A percentile compares a stretch with the other conserved stretches of the same genome.
phyloP scores from a whole-genome alignment of 1,140 invertebrate species.

The Anthonomus grandis region DNA sequence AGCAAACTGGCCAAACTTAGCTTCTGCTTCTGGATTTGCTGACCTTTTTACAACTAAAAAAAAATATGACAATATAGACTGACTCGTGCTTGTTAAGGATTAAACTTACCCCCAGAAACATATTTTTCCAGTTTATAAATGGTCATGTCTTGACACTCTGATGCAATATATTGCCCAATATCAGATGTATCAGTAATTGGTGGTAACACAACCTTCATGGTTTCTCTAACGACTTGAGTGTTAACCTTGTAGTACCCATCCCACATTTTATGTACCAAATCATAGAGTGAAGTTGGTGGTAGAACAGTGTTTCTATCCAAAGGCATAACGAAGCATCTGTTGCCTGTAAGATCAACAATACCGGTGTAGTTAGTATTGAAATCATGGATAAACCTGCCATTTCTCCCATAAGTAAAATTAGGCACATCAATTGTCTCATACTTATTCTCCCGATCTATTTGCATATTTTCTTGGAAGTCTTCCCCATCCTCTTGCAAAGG shows the following conservation, averaged over 20 bases:
- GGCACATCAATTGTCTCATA: conserved; percentile 79
- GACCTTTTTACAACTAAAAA: conserved; percentile 71
- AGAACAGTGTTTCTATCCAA: conserved; percentile 73
- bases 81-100: neutral
- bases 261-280: conserved; percentile 77
- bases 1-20: conserved; percentile 71
- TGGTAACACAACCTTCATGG: conserved; percentile 73
- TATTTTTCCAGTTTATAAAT: conserved; percentile 72
- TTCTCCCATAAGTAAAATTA: conserved; percentile 70
- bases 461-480: conserved; percentile 72
- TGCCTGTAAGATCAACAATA: conserved; percentile 74
- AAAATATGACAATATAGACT: too few species aligned
- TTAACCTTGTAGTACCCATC: conserved; percentile 81
- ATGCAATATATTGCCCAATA: conserved; percentile 66
- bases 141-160: conserved; percentile 66
- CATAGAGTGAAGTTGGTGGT: conserved; percentile 71
- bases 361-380: conserved; percentile 81
- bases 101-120: conserved; percentile 52
- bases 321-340: conserved; percentile 85
- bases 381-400: conserved; percentile 84
- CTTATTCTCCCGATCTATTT: conserved; percentile 64
- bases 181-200: conserved; percentile 62
- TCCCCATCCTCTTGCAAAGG: conserved; percentile 26
- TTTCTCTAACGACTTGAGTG: conserved; percentile 70
- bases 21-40: conserved; percentile 50